Percentiles rank a stretch among this genome's conserved stretches.
Conservation (phyloP, 2,113 vertebrate species). For the Oxyruncus cristatus region DNA sequence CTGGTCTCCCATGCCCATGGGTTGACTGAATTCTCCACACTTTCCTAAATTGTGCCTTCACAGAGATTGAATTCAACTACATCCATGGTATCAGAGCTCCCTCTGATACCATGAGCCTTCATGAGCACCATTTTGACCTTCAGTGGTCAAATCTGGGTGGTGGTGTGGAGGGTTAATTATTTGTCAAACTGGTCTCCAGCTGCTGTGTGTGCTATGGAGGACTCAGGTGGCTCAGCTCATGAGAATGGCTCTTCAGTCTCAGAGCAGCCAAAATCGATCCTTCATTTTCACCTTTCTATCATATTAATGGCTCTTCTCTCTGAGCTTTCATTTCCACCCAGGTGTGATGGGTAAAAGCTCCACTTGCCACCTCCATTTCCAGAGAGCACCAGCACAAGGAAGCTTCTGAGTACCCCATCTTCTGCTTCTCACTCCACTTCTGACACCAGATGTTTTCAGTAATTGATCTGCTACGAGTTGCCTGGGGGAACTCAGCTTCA, state of each 20-base stretch:
- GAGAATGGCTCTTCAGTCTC: neutral
- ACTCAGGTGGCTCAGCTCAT: neutral
- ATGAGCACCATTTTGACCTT: neutral
- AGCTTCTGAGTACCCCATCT: neutral
- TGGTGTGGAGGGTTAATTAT: neutral
- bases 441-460: neutral
- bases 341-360: neutral
- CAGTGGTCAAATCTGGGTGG: neutral
- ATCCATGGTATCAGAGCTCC: neutral
- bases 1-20: neutral
- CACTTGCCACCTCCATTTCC: neutral
- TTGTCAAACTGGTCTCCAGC: neutral
- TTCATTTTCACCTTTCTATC: neutral
- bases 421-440: neutral
- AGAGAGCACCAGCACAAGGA: rapidly evolving
- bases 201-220: neutral
- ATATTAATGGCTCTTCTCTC: neutral
- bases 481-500: neutral
- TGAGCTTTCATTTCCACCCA: neutral
- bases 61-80: neutral
- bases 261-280: neutral
- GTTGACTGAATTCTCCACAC: neutral
- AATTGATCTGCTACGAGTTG: neutral
- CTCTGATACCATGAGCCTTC: neutral
- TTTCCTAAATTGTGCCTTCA: neutral